Evolutionary conservation across 2,888 invertebrate genomes (phyloP), one percentile per base, ranked within the genome.

Genomic region (Drosophila anomalipes): DNA sequence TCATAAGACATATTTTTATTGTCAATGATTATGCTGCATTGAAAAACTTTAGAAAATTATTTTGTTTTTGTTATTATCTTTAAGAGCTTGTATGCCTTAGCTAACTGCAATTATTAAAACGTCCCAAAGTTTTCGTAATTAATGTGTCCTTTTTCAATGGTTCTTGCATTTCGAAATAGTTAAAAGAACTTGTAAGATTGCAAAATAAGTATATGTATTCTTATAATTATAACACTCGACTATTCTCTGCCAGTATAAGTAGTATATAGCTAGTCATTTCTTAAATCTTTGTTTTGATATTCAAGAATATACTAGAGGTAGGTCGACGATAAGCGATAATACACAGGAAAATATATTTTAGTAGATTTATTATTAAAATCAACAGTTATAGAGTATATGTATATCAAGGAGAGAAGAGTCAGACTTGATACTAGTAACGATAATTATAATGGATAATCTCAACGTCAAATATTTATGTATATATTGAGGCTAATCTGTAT

Each of bases 51-150:
- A 77, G 76, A 37, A 52, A 49, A 32, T 47, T 58, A 26, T 47
- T 59, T 68, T 26, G 1, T 2, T 49, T 58, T 70, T 53, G 16
- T 51, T 58, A 59, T 22, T 47, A 28, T 49, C 37, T 28, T 64
- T 47, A 47, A 49, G 68, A 73, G 68, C 74, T 78, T 74, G 61
- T 71, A 65, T 60, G 70, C 59, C 56, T 66, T 70, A 78, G 65
- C 54, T 59, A 47, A 49, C 10, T 60, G 32, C 39, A 44, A 64
- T 33, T 14, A 44, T 65, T 49, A 41, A 51, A 56, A 51, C 49
- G n/a, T 62, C 37, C 39, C 63, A 44, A 62, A 49, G 41, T 35
- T 56, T 22, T 39, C 57, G 22, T 19, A 33, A 47, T 22, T 44
- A 22, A 39, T 67, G 52, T 44, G 35, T 67, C 22, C 39, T 33